Base-by-base conservation (phyloP, 2,888 invertebrate species). In the Sminthurides aquaticus region DNA sequence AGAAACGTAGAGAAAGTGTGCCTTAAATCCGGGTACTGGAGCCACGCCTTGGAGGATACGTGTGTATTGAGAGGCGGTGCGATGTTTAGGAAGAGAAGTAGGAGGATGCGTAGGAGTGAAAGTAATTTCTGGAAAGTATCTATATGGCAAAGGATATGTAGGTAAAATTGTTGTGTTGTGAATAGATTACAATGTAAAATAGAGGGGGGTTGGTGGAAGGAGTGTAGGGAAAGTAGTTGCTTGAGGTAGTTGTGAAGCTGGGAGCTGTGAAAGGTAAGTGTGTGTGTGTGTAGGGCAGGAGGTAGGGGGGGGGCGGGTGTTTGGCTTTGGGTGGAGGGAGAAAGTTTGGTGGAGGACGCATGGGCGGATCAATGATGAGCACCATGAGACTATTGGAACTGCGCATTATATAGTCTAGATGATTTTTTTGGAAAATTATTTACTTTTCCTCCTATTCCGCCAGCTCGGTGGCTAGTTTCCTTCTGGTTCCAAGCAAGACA, bases 341-440 rank as follows among this genome's bases (percentile, higher is more conserved):
- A 52, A 52, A 20, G 22, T 5, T 20, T 52, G 52, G 20, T 5
- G 20, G 22, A 22, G 52, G 20, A 62, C 62, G 62, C 62, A 62
- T 62, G 62, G 62, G 62, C 62, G 54, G 62, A 62, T 62, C 62
- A 62, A 62, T 62, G 62, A 62, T 62, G 62, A 62, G 56, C 62
- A 62, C 18, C 18, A 5, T 54, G 62, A n/a, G 52, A 54, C 49
- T 60, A 60, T 60, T 49, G 60, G 60, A 52, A 54, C 28, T 62
- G 62, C 56, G 62, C 54, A 55, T 62, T 43, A 11, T 28, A 62
- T 5, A 49, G 8, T 43, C 18, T 27, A 1, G 43, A n/a, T 48
- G 11, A 27, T 52, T 60, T 60, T 60, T 49, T 24, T 27, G 5
- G 27, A 57, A 57, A 57, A 34, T 34, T 34, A 34, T 34, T 34